phyloP scores from a whole-genome alignment of 2,797 vertebrate species.

The Cryptoblepharus egeriae region DNA sequence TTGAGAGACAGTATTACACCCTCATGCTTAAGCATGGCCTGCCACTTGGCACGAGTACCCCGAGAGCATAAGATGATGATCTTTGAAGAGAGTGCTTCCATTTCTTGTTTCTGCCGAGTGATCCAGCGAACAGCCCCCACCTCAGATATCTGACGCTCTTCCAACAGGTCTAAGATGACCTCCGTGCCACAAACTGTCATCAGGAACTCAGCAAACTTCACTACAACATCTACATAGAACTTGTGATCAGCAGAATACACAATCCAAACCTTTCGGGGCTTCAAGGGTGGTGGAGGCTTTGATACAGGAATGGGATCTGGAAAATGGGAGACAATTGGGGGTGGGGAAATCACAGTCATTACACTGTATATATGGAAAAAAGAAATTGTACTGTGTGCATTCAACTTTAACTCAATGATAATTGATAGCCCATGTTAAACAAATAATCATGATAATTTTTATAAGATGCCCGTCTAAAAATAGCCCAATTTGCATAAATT shows the following conservation, averaged over 20 bases:
- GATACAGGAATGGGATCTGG: rapidly evolving
- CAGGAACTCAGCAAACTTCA: constrained; percentile 91
- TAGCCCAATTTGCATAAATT: too few species aligned
- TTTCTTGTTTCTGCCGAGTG: constrained; percentile 85
- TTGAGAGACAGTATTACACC: constrained; percentile 74
- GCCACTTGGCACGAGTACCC: constrained; percentile 93
- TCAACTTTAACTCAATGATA: neutral
- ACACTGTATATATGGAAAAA: neutral
- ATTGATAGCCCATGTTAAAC: neutral
- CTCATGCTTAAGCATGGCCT: constrained; percentile 84
- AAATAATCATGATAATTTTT: neutral
- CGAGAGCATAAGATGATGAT: constrained; percentile 91
- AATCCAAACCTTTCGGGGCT: constrained; percentile 84
- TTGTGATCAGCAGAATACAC: constrained; percentile 94
- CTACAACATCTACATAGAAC: constrained; percentile 88
- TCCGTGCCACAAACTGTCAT: constrained; percentile 87
- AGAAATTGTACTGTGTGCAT: neutral
- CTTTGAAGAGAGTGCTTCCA: constrained; percentile 83
- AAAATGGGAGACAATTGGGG: constrained; percentile 13
- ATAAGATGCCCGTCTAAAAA: too few species aligned
- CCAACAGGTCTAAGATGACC: constrained; percentile 88
- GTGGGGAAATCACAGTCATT: neutral
- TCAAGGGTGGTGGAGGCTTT: constrained; percentile 62
- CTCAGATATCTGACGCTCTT: constrained; percentile 83
- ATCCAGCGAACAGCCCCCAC: constrained; percentile 89